phyloP scores from a whole-genome alignment of 2,888 invertebrate genomes.

The Monochamus alternatus region DNA sequence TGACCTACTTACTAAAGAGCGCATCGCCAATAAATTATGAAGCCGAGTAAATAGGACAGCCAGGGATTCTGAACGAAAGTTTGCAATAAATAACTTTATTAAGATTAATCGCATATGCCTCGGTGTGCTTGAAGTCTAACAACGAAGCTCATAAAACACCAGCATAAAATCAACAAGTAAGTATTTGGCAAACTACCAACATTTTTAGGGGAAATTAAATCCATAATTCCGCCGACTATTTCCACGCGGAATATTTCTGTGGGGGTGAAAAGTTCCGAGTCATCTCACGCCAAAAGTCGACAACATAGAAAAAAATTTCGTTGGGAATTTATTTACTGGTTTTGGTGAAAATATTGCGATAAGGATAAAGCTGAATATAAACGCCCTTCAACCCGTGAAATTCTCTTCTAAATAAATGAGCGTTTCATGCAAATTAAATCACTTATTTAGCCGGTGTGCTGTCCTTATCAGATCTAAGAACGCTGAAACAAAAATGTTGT shows the following conservation, averaged over 20 bases:
- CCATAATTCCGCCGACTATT: slow-evolving; percentile 26
- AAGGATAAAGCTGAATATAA: slow-evolving; percentile 61
- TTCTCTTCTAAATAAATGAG: slow-evolving; percentile 59
- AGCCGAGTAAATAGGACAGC: background rate
- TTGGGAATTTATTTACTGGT: slow-evolving; percentile 47
- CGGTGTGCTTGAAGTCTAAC: slow-evolving; percentile 7
- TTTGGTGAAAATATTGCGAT: slow-evolving; percentile 58
- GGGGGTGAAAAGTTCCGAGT: slow-evolving; percentile 12
- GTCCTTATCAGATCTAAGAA: slow-evolving; percentile 53
- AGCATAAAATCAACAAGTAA: slow-evolving; percentile 36
- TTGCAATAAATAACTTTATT: slow-evolving; percentile 21
- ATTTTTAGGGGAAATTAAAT: slow-evolving; percentile 32
- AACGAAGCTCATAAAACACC: slow-evolving; percentile 6
- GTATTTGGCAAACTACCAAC: slow-evolving; percentile 28
- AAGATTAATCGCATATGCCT: slow-evolving; percentile 17
- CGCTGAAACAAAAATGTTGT: slow-evolving; percentile 22
- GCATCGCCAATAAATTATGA: background rate
- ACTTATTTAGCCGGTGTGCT: slow-evolving; percentile 56
- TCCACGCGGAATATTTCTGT: slow-evolving; percentile 25
- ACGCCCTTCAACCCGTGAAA: slow-evolving; percentile 57
- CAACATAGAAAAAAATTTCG: slow-evolving; percentile 45
- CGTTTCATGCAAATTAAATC: slow-evolving; percentile 63
- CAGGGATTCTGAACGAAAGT: background rate
- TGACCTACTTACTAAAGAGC: background rate
- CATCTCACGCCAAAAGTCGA: slow-evolving; percentile 41